phyloP scores from a whole-genome alignment of 2,797 vertebrate genomes.

The Dipus sagitta region DNA sequence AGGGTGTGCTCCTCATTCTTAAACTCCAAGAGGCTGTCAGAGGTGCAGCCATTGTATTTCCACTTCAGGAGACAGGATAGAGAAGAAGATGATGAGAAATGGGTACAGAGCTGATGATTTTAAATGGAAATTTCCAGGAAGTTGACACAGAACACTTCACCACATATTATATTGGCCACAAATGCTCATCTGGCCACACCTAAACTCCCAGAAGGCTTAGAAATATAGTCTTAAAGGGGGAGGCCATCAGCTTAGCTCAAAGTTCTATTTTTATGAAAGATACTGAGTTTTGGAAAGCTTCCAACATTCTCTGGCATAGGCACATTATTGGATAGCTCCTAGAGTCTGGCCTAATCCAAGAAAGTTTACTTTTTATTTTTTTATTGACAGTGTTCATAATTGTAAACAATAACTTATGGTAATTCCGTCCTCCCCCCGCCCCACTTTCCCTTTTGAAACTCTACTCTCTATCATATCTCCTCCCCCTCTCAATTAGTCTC shows the following conservation, averaged over 20 bases:
- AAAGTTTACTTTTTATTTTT: neutral
- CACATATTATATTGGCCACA: neutral
- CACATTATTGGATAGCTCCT: slow-evolving; percentile 31
- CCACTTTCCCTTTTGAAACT: no score
- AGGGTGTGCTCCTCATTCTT: neutral
- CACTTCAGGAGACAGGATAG: neutral
- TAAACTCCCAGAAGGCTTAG: slow-evolving; percentile 9
- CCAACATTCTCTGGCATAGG: slow-evolving; percentile 48
- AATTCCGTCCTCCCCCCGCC: no score
- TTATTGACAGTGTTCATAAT: no score
- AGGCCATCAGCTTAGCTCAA: neutral
- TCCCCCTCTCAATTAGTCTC: no score
- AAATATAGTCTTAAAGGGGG: neutral
- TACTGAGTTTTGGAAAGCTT: slow-evolving; percentile 46
- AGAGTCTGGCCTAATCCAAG: slow-evolving; percentile 33
- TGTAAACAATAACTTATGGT: no score
- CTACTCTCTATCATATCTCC: no score
- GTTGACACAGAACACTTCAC: neutral
- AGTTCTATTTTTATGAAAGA: slow-evolving; percentile 40
- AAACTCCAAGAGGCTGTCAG: neutral
- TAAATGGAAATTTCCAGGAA: neutral
- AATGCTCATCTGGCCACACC: neutral
- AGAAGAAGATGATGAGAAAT: neutral
- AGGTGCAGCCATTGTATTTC: neutral
- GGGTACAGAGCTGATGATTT: neutral